These are phyloP conservation scores for Propithecus deckenii DNA, from an alignment of 2,797 vertebrate genomes.

Conservation along the genomic window DNA sequence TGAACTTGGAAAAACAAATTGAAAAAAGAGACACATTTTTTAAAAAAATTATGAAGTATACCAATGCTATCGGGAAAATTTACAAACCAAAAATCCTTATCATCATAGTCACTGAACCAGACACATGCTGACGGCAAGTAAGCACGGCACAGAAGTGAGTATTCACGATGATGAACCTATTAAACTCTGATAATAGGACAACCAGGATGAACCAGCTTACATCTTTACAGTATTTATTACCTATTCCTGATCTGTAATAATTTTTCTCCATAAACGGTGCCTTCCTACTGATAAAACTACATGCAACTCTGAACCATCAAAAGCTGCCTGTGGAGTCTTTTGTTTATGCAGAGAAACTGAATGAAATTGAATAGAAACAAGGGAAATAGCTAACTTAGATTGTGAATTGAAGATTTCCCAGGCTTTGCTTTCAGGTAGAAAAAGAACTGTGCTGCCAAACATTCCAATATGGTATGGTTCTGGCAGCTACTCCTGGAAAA, in stretches of 20 bases:
- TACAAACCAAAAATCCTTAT: background rate
- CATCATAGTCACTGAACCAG: background rate
- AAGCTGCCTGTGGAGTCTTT: background rate
- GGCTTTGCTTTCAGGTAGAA: background rate
- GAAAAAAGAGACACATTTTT: background rate
- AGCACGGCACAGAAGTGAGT: background rate
- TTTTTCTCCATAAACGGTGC: background rate
- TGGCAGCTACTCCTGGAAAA: background rate
- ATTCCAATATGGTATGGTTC: background rate
- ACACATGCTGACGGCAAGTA: background rate
- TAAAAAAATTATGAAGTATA: background rate
- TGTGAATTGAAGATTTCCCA: background rate
- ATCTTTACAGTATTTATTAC: background rate
- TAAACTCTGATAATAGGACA: background rate
- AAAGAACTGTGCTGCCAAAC: background rate
- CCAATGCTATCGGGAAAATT: background rate
- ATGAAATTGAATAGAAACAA: background rate
- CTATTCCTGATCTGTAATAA: background rate
- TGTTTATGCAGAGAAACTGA: background rate
- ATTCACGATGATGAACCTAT: background rate
- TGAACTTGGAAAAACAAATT: background rate
- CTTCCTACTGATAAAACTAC: constrained; percentile 1
- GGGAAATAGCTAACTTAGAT: background rate
- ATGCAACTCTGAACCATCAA: background rate
- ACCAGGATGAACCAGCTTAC: background rate